These are phyloP conservation scores for Cyanistes caeruleus DNA, from an alignment of 2,113 vertebrate genomes.

Conservation along the genomic window DNA sequence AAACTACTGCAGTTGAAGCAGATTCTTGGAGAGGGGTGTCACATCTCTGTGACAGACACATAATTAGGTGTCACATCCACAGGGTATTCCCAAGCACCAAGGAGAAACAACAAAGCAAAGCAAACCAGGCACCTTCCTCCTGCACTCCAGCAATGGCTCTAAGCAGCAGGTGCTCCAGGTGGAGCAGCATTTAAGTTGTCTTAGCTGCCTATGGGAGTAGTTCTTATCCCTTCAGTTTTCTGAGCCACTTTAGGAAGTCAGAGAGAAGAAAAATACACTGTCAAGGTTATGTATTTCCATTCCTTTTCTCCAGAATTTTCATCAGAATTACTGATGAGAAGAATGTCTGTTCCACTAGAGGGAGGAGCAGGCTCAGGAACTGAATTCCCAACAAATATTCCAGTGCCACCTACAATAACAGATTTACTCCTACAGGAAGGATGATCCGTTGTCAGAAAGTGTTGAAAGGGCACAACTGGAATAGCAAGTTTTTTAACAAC, in stretches of 20 bases:
- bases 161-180: background rate
- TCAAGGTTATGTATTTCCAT: background rate
- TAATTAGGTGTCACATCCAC: background rate
- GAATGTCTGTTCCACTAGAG: slow-evolving; percentile 45
- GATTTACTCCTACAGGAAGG: accelerated
- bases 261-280: background rate
- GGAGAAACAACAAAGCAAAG: background rate
- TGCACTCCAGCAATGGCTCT: background rate
- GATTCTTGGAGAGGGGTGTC: background rate
- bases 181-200: background rate
- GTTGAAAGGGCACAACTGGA: background rate
- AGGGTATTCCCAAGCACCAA: background rate
- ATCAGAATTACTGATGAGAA: background rate
- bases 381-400: background rate
- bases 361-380: slow-evolving; percentile 50
- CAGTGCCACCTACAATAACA: background rate
- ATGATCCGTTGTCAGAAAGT: background rate
- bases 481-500: background rate
- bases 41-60: background rate
- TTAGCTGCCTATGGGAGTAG: background rate
- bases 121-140: background rate
- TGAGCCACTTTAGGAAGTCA: background rate
- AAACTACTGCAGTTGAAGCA: background rate
- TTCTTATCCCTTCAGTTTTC: background rate
- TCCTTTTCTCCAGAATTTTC: background rate